phyloP scores from a whole-genome alignment of 1,140 invertebrate species.

The Papilio machaon region DNA sequence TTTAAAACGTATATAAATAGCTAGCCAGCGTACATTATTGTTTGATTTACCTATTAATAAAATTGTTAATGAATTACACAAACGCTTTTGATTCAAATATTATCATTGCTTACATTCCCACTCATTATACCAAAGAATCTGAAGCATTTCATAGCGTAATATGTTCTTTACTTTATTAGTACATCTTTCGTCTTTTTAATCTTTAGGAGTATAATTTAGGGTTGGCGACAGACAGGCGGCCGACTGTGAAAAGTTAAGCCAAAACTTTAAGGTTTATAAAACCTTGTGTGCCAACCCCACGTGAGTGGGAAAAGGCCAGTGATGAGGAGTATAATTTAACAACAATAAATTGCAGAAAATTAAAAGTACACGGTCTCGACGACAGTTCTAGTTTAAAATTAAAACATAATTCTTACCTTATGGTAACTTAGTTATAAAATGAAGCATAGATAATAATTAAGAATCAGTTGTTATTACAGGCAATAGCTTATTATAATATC shows the following conservation, averaged over 20 bases:
- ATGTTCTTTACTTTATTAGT: neutral
- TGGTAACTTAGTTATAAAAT: no score
- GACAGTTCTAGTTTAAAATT: no score
- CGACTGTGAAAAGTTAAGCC: no score
- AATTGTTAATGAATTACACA: conserved; percentile 1
- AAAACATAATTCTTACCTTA: no score
- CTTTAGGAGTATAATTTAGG: neutral
- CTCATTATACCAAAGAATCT: neutral
- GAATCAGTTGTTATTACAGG: neutral
- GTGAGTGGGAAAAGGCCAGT: no score
- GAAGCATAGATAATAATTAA: neutral
- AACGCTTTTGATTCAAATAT: neutral
- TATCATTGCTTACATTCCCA: no score
- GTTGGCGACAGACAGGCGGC: no score
- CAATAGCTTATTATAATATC: neutral
- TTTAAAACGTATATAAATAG: conserved; percentile 16
- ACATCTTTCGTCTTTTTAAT: neutral
- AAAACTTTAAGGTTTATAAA: no score
- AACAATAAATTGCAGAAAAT: no score
- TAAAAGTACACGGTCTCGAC: no score
- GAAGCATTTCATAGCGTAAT: neutral
- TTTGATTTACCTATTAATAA: neutral
- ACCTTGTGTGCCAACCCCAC: no score
- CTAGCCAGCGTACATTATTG: neutral
- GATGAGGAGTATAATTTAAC: neutral